A percentile compares a stretch with the other conserved stretches of the same genome.
Conservation (phyloP, 2,888 invertebrate species). For the Taenaris catops region DNA sequence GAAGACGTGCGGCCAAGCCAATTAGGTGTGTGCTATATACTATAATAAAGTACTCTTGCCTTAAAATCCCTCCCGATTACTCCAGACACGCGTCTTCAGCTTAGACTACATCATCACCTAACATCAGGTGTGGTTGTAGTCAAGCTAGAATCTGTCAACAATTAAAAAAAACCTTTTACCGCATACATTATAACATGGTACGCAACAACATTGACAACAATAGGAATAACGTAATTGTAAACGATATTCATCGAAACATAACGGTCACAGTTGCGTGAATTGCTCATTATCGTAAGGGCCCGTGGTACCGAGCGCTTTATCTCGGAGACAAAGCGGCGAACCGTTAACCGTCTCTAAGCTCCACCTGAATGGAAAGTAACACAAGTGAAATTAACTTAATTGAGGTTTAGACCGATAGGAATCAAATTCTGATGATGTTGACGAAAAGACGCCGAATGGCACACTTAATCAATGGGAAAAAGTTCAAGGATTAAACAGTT, state of each 20-base stretch:
- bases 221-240: conserved; percentile 1
- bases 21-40: too few species aligned
- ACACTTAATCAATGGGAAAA: conserved; percentile 7
- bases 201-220: too few species aligned
- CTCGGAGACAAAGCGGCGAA: conserved; percentile 56
- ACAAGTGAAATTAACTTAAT: conserved; percentile 65
- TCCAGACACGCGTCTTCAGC: too few species aligned
- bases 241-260: conserved; percentile 11
- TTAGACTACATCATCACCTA: too few species aligned
- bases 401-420: conserved; percentile 38
- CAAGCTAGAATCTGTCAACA: not conserved
- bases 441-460: conserved; percentile 6
- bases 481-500: too few species aligned
- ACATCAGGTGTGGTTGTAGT: too few species aligned
- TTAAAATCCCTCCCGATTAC: too few species aligned
- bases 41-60: too few species aligned
- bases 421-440: conserved; percentile 18
- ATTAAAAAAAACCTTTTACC: too few species aligned
- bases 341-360: conserved; percentile 49
- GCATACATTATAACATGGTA: not conserved
- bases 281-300: conserved; percentile 35
- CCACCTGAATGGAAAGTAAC: conserved; percentile 53
- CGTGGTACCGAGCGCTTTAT: conserved; percentile 37
- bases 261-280: conserved; percentile 12
- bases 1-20: too few species aligned